Percentiles rank a stretch among this genome's conserved stretches.
Evolutionary conservation across 1,140 invertebrate species (phyloP).

Genomic region (Cylas formicarius): DNA sequence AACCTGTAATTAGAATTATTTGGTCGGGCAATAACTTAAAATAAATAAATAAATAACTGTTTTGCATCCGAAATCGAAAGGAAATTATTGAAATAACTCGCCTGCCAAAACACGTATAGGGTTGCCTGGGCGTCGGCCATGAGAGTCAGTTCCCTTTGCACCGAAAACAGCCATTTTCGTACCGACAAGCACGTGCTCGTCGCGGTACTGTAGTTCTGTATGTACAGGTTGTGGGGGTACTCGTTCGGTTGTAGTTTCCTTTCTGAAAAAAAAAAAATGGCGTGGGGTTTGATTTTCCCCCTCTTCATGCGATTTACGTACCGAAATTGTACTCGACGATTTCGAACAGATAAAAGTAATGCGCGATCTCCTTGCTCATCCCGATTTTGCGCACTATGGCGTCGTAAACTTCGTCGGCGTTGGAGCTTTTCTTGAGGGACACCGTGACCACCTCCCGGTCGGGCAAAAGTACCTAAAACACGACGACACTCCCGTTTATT

Average conservation of each 20-base stretch:
- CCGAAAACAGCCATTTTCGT: conserved; percentile 89
- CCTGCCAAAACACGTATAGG: conserved; percentile 74
- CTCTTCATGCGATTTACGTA: conserved; percentile 42
- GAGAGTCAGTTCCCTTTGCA: conserved; percentile 63
- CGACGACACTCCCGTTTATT: background rate
- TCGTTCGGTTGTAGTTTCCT: conserved; percentile 89
- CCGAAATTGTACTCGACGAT: conserved; percentile 96
- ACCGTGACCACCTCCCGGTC: conserved; percentile 88
- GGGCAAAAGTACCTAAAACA: conserved; percentile 51
- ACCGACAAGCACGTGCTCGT: conserved; percentile 92
- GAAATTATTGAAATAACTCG: too few species aligned
- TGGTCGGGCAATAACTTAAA: too few species aligned
- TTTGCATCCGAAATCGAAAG: conserved; percentile 1
- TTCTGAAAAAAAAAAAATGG: conserved; percentile 53
- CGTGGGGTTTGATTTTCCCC: background rate
- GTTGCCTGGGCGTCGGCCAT: conserved; percentile 56
- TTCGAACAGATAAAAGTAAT: conserved; percentile 96
- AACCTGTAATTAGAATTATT: too few species aligned
- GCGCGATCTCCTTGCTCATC: conserved; percentile 69
- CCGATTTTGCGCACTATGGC: conserved; percentile 82
- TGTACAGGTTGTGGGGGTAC: conserved; percentile 94
- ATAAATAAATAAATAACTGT: conserved; percentile 1
- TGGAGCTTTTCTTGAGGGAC: conserved; percentile 83
- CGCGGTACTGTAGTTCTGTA: conserved; percentile 99
- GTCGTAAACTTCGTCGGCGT: conserved; percentile 85